These are phyloP conservation scores for Cavia aperea DNA, from an alignment of 2,113 vertebrate genomes.

Conservation along the genomic window DNA sequence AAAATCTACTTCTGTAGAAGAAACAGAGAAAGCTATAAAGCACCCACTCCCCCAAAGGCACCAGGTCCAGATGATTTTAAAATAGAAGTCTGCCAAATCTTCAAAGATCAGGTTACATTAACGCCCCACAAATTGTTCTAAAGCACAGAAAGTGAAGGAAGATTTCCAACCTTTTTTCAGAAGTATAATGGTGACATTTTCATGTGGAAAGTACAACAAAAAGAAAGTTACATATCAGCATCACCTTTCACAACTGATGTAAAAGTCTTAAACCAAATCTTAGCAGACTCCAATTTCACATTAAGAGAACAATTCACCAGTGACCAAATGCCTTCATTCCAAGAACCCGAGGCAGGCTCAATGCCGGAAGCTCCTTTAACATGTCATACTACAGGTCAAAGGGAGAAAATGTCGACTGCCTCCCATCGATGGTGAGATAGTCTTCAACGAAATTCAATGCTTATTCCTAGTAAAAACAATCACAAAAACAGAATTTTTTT, in stretches of 20 bases:
- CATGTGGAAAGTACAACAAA: background rate
- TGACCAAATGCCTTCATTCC: background rate
- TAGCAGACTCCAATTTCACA: background rate
- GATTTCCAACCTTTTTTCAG: background rate
- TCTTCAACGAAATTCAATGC: background rate
- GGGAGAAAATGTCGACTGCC: background rate
- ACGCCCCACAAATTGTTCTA: background rate
- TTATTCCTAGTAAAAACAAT: background rate
- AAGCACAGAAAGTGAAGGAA: background rate
- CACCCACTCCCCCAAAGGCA: background rate
- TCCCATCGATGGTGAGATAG: background rate
- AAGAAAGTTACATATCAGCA: background rate
- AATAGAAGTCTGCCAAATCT: background rate
- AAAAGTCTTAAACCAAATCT: background rate
- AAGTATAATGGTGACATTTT: background rate
- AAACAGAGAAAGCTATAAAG: background rate
- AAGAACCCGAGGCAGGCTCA: background rate
- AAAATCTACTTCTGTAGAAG: background rate
- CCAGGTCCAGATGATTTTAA: background rate
- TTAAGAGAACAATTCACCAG: background rate
- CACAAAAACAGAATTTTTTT: background rate
- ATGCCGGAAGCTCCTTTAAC: background rate
- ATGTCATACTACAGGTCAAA: background rate
- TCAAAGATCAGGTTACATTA: background rate
- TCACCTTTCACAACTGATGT: background rate